phyloP scores from a whole-genome alignment of 1,140 invertebrate species.

The Ceratina japonica region DNA sequence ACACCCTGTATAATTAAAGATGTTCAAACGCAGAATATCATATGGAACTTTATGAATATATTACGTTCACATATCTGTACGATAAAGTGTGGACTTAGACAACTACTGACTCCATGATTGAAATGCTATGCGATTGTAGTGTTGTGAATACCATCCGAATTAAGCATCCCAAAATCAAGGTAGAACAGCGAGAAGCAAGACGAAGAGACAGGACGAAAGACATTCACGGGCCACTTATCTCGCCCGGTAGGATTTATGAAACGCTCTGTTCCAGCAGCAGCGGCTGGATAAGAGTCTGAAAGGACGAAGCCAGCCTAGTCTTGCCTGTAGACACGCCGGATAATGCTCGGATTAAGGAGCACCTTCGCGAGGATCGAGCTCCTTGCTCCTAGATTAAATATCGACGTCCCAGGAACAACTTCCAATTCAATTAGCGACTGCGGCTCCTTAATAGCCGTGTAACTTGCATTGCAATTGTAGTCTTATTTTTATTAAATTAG shows the following conservation, averaged over 20 bases:
- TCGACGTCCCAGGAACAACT: conserved; percentile 5
- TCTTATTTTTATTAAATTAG: too few species aligned
- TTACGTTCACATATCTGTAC: neutral
- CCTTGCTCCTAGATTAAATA: conserved; percentile 49
- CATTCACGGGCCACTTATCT: conserved; percentile 60
- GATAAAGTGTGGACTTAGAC: neutral
- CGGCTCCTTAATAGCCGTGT: neutral
- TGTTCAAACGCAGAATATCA: too few species aligned
- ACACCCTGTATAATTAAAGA: too few species aligned
- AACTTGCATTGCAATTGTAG: neutral
- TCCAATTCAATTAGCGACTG: conserved; percentile 28
- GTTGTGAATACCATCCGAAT: conserved; percentile 17
- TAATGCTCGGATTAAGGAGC: conserved; percentile 58
- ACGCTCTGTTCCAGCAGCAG: conserved; percentile 42
- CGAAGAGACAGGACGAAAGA: conserved; percentile 35
- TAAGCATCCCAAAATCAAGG: conserved; percentile 41
- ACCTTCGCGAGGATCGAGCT: conserved; percentile 32
- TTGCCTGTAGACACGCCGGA: conserved; percentile 53
- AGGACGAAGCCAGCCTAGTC: conserved; percentile 46
- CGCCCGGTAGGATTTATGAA: conserved; percentile 59
- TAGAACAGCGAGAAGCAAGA: conserved; percentile 18
- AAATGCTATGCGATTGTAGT: neutral
- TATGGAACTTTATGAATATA: neutral
- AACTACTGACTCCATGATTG: conserved; percentile 3
- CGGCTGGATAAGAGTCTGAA: conserved; percentile 51